These are phyloP conservation scores for Morone chrysops DNA, from an alignment of 2,113 vertebrate genomes.

Conservation along the genomic window DNA sequence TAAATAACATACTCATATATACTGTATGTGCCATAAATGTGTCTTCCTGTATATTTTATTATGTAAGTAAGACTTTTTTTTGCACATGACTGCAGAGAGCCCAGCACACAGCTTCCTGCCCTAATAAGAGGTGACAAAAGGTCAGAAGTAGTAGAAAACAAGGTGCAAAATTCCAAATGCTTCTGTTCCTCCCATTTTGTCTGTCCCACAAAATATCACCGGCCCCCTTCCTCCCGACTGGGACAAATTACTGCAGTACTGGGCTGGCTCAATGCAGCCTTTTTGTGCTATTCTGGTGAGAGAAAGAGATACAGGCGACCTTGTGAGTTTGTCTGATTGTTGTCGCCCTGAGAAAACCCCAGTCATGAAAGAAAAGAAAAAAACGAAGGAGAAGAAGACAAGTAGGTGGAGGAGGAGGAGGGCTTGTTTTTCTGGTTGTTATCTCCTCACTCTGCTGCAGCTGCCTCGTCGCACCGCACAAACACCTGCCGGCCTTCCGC, in stretches of 20 bases:
- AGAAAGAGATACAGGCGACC: background rate
- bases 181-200: background rate
- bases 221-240: background rate
- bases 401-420: conserved; percentile 45
- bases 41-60: too few relatives aligned
- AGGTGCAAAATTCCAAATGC: background rate
- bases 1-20: background rate
- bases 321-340: conserved; percentile 39
- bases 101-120: background rate
- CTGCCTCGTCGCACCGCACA: conserved; percentile 65
- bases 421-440: conserved; percentile 76
- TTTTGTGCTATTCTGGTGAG: background rate
- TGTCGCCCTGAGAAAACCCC: conserved; percentile 34
- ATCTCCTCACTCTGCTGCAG: conserved; percentile 78
- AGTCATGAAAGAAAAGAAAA: conserved; percentile 6
- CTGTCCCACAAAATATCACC: background rate
- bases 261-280: background rate
- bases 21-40: background rate
- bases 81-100: too few relatives aligned
- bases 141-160: background rate
- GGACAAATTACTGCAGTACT: background rate
- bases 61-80: too few relatives aligned
- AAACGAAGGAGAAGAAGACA: conserved; percentile 24
- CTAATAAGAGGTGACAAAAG: conserved; percentile 17
- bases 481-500: conserved; percentile 78